Base-by-base conservation (phyloP, 1,140 invertebrate species). In the Drosophila bipectinata region DNA sequence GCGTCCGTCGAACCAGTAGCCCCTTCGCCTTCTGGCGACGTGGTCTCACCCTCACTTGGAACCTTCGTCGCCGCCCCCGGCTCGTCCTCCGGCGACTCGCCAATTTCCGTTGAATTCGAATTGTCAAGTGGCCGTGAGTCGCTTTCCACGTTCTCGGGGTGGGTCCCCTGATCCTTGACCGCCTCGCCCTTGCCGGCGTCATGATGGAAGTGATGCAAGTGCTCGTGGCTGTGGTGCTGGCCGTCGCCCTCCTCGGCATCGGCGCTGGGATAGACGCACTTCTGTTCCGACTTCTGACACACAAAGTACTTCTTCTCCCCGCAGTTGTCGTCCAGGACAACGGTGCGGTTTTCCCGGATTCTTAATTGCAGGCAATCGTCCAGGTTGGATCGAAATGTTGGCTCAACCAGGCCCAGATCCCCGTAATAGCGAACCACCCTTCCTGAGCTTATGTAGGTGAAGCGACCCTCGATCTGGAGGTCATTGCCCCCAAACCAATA, bases 161-260 rank as follows among this genome's bases (percentile, higher is more conserved):
- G 7, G 21, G 12, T 45, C 26, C 3, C 49, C n/a, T 5, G 14
- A 8, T 15, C 45, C n/a, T 14, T 44, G 0, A 15, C 0, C 8
- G 55, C 34, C 5, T 72, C 60, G 28, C n/a, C 52, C 12, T 76
- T 62, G 51, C 12, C 56, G 6, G 71, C 15, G 24, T 82, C 57
- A 32, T 87, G 82, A 54, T 87, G 82, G 78, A 87, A 87, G 51
- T 87, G 82, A 67, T 87, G 82, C 83, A 87, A 49, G 53, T 87
- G 82, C 51, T 87, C 83, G 53, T 87, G 82, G 39, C 82, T 87
- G 45, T 87, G 82, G 32, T 60, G 53, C 4, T 52, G 7, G 12
- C 15, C 26, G 1, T 6, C 15, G 0, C 15, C 26, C 1, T 6
- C 15, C 0, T 30, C 6, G 14, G 15, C 24, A 14, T 32, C 44